A percentile compares a stretch with the other conserved stretches of the same genome.
Evolutionary conservation across 2,113 vertebrate genomes (phyloP).

Genomic region (Mustela nigripes): DNA sequence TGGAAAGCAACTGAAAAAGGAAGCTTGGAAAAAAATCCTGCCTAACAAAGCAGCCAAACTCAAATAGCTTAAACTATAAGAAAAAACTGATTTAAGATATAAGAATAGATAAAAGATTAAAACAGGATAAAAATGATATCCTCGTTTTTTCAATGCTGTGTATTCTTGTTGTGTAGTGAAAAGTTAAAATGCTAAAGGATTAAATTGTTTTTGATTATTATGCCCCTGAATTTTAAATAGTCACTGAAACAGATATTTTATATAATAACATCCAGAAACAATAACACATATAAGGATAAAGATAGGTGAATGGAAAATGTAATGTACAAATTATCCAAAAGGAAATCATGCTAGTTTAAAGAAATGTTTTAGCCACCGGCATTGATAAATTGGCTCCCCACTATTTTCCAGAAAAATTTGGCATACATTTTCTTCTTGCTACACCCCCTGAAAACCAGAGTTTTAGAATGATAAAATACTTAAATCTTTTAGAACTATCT

Average conservation of each 20-base stretch:
- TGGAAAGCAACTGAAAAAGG: slow-evolving; percentile 77
- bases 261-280: slow-evolving; percentile 54
- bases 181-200: slow-evolving; percentile 29
- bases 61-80: slow-evolving; percentile 74
- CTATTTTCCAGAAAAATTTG: slow-evolving; percentile 31
- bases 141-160: not conserved
- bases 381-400: not conserved
- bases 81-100: slow-evolving; percentile 72
- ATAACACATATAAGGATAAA: slow-evolving; percentile 25
- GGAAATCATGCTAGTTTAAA: slow-evolving; percentile 28
- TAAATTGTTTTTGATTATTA: slow-evolving; percentile 37
- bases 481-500: not conserved
- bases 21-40: slow-evolving; percentile 75
- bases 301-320: slow-evolving; percentile 30
- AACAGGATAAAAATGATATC: slow-evolving; percentile 65
- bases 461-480: slow-evolving; percentile 17
- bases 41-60: slow-evolving; percentile 77
- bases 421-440: not conserved
- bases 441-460: not conserved
- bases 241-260: slow-evolving; percentile 59
- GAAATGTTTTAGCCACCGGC: slow-evolving; percentile 17
- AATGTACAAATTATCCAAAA: slow-evolving; percentile 47
- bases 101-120: slow-evolving; percentile 72
- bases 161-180: slow-evolving; percentile 59
- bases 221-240: slow-evolving; percentile 68